Evolutionary conservation across 92 coral and sea anemone genomes (phyloP), one percentile per base, ranked within the genome.

Genomic region (Epizoanthus stellaris): DNA sequence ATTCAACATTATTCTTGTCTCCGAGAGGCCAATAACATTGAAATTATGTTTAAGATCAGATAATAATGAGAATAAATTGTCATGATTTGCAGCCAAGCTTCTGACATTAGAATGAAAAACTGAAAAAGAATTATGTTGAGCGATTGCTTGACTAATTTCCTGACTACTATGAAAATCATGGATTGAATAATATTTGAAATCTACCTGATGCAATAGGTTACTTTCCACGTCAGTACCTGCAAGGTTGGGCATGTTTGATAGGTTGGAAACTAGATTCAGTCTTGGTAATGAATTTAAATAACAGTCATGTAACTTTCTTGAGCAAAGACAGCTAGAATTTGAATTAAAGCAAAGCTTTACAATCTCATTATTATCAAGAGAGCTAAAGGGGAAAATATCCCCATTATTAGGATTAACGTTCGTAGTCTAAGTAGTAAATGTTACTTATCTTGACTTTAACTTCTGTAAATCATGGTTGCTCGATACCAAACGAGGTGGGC

Each of bases 11-110:
- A 85, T 17, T 75, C 65, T 85, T 19, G 75, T 85, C 73, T 85
- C 88, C 7, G 88, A 75, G 7, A 85, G 15, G 45, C 88, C 88
- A 40, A 85, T 75, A 20, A 85, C n/a, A 38, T 59, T 61, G 21
- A 85, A 85, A 57, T 85, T 85, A 75, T 85, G 64, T 2, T 85
- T 42, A 12, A 85, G 54, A 43, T 76, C 73, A 45, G 88, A 11
- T 30, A 74, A 21, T 5, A 75, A 52, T 39, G 75, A 21, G 73
- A 47, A 8, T 49, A 85, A 45, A 12, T 75, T 75, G 45, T 60
- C 66, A 23, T 42, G 6, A 81, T 81, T 81, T 5, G 85, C 85
- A 81, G 43, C 23, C 6, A 66, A 47, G 56, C 76, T 66, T 47
- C 85, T 81, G 16, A 79, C 21, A 61, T 79, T 79, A n/a, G 53